Percentiles rank a stretch among this genome's conserved stretches.
phyloP scores from a whole-genome alignment of 2,113 vertebrate species.

The Oreochromis spilurus region DNA sequence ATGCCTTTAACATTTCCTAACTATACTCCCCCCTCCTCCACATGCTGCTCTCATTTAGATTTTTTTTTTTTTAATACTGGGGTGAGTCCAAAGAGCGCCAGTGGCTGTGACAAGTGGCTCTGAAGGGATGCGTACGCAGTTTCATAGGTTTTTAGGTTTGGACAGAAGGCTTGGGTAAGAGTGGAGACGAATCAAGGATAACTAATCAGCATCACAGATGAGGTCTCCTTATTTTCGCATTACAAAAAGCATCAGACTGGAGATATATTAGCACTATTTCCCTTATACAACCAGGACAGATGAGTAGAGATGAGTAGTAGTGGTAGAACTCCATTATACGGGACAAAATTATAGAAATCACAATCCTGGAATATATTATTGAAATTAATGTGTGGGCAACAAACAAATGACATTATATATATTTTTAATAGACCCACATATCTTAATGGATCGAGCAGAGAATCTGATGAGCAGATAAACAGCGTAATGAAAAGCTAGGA shows the following conservation, averaged over 20 bases:
- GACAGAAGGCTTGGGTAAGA: neutral
- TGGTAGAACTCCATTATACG: neutral
- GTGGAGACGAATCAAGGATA: neutral
- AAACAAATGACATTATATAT: neutral
- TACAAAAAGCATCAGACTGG: neutral
- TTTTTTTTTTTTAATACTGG: neutral
- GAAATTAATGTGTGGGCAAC: neutral
- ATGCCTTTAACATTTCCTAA: constrained; percentile 46
- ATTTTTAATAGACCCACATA: neutral
- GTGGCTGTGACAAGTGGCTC: constrained; percentile 38
- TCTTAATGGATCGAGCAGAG: constrained; percentile 5
- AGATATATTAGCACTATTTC: neutral
- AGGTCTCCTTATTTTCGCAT: neutral
- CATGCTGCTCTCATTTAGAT: constrained; percentile 58
- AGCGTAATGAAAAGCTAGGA: neutral
- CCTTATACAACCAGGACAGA: neutral
- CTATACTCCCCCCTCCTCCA: constrained; percentile 11
- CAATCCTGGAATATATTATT: neutral
- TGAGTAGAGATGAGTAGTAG: neutral
- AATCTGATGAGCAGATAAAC: constrained; percentile 6
- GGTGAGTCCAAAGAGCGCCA: neutral
- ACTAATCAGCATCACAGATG: constrained; percentile 3
- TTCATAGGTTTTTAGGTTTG: constrained; percentile 14
- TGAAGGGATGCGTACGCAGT: neutral
- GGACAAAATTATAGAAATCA: neutral